Conservation (phyloP, 1,140 invertebrate species). For the Neelides sp. region DNA sequence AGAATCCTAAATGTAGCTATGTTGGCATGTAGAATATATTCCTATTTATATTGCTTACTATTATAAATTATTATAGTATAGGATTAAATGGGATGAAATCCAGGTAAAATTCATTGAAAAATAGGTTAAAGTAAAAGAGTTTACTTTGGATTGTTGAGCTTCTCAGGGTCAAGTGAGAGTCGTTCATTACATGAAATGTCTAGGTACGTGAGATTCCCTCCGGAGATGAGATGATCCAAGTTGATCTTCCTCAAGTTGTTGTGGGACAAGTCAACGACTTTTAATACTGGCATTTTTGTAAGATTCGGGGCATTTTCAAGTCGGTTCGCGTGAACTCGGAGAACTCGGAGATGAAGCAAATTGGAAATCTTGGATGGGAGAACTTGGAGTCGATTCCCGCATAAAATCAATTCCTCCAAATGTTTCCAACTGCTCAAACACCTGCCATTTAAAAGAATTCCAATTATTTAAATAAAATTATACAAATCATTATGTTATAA, state of each 20-base stretch:
- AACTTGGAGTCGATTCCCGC: slow-evolving; percentile 62
- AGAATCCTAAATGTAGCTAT: too few relatives aligned
- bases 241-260: slow-evolving; percentile 68
- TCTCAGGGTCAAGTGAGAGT: slow-evolving; percentile 27
- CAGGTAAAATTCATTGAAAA: too few relatives aligned
- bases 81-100: too few relatives aligned
- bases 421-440: slow-evolving; percentile 60
- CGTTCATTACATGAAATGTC: slow-evolving; percentile 70
- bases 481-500: neutral
- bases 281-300: slow-evolving; percentile 54
- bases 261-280: slow-evolving; percentile 68
- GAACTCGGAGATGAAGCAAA: slow-evolving; percentile 54
- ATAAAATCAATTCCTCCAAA: slow-evolving; percentile 65
- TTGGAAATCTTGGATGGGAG: slow-evolving; percentile 61
- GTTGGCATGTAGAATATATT: too few relatives aligned
- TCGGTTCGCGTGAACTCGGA: slow-evolving; percentile 68
- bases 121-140: too few relatives aligned
- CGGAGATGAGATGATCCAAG: slow-evolving; percentile 56
- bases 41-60: too few relatives aligned
- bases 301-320: slow-evolving; percentile 60
- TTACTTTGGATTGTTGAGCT: slow-evolving; percentile 26
- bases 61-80: too few relatives aligned
- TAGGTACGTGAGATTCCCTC: slow-evolving; percentile 60
- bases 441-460: slow-evolving; percentile 34
- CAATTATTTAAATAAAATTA: slow-evolving; percentile 9